These are phyloP conservation scores for Nezara viridula DNA, from an alignment of 2,888 invertebrate species.

Conservation along the genomic window DNA sequence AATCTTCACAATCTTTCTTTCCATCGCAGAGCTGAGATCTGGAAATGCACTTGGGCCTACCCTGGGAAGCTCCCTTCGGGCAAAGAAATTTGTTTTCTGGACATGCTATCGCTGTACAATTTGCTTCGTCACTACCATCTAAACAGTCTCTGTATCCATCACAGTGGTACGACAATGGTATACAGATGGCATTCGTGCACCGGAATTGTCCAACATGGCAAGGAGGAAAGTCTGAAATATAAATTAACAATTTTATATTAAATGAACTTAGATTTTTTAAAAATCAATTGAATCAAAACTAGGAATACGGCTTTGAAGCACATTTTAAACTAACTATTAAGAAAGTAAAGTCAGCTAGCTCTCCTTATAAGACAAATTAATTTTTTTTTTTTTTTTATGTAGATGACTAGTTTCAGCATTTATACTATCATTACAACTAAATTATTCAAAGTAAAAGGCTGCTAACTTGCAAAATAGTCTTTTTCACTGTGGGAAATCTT, in stretches of 20 bases:
- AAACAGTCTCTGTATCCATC: slow-evolving; percentile 92
- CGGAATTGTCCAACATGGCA: slow-evolving; percentile 93
- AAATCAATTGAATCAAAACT: background rate
- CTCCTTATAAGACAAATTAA: no score
- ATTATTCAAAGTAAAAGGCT: no score
- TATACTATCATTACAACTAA: no score
- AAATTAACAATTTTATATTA: slow-evolving; percentile 9
- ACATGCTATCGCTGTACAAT: slow-evolving; percentile 89
- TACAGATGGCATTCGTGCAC: slow-evolving; percentile 93
- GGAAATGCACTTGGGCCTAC: slow-evolving; percentile 88
- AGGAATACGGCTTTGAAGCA: background rate
- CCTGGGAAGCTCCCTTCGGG: slow-evolving; percentile 80
- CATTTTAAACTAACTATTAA: no score
- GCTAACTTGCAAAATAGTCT: no score
- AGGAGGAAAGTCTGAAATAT: slow-evolving; percentile 82
- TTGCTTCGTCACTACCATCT: slow-evolving; percentile 90
- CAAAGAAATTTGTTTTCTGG: slow-evolving; percentile 93
- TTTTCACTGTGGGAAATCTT: no score
- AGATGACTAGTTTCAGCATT: no score
- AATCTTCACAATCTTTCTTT: slow-evolving; percentile 90
- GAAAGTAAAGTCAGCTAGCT: no score
- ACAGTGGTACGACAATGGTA: slow-evolving; percentile 88
- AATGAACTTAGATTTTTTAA: background rate
- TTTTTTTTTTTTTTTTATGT: no score
- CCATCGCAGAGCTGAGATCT: slow-evolving; percentile 91